Percentiles rank a stretch among this genome's conserved stretches.
Evolutionary conservation across 2,113 vertebrate genomes (phyloP).

Genomic region (Nettapus auritus): DNA sequence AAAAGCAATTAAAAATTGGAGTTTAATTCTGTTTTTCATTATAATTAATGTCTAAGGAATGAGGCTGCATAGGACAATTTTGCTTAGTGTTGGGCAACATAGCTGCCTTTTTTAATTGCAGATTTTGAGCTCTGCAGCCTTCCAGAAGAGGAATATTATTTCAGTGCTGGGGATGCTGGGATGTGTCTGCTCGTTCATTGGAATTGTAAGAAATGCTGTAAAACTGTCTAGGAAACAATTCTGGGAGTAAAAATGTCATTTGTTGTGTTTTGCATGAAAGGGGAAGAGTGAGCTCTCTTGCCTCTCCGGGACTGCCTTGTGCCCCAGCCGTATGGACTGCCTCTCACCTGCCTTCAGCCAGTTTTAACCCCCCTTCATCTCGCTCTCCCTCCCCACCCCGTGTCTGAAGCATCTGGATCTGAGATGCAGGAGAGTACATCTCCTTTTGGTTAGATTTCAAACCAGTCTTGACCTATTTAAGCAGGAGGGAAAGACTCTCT

Average conservation of each 20-base stretch:
- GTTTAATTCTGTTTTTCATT: background rate
- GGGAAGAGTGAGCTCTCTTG: background rate
- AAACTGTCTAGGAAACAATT: background rate
- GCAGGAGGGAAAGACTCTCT: background rate
- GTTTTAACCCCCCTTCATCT: background rate
- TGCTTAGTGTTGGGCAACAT: background rate
- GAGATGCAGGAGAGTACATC: fast-evolving
- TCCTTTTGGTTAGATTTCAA: background rate
- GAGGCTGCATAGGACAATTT: background rate
- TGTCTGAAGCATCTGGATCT: background rate
- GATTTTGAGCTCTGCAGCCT: background rate
- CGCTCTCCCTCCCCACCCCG: background rate
- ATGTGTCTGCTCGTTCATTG: fast-evolving
- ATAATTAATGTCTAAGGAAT: background rate
- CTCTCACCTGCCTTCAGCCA: background rate
- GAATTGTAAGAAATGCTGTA: background rate
- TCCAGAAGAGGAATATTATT: background rate
- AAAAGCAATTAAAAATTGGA: background rate
- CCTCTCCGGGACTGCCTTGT: background rate
- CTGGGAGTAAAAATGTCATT: background rate
- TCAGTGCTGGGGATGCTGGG: background rate
- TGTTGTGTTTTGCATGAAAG: background rate
- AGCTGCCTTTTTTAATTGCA: background rate
- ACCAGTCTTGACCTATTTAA: background rate
- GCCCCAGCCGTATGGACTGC: fast-evolving